phyloP scores from a whole-genome alignment of 2,888 invertebrate species.

The Brachylomia viminalis region DNA sequence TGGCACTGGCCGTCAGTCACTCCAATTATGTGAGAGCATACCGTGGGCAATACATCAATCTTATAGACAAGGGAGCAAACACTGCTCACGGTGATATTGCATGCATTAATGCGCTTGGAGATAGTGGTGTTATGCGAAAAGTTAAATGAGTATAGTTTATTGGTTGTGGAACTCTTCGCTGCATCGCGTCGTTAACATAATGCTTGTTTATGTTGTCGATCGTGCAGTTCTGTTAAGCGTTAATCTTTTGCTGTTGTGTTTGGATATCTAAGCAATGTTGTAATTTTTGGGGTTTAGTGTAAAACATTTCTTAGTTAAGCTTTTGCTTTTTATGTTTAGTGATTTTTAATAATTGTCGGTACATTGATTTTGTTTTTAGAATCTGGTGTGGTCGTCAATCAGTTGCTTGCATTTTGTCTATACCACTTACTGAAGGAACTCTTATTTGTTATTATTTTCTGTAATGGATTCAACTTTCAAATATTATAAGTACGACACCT shows the following conservation, averaged over 20 bases:
- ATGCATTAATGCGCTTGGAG: conserved; percentile 64
- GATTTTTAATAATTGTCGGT: neutral
- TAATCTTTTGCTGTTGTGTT: conserved; percentile 29
- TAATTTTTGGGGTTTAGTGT: neutral
- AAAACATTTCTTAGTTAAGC: neutral
- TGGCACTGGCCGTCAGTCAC: conserved; percentile 71
- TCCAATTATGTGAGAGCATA: conserved; percentile 74
- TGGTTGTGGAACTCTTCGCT: conserved; percentile 52
- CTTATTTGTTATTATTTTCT: neutral
- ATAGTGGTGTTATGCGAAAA: conserved; percentile 62
- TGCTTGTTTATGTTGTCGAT: conserved; percentile 50
- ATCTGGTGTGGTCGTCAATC: neutral
- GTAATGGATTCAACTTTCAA: too few relatives aligned
- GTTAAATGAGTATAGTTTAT: conserved; percentile 65
- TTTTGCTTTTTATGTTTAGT: neutral
- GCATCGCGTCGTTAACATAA: conserved; percentile 56
- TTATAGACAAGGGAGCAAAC: conserved; percentile 74
- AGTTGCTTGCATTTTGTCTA: neutral
- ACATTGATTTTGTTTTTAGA: neutral
- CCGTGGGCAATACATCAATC: conserved; percentile 79
- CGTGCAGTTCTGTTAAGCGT: conserved; percentile 20
- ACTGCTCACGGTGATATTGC: conserved; percentile 64
- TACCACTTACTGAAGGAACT: neutral
- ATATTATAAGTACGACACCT: too few relatives aligned
- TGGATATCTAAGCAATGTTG: conserved; percentile 3